Base-by-base conservation (phyloP, 2,888 invertebrate genomes). In the Mystacides longicornis region DNA sequence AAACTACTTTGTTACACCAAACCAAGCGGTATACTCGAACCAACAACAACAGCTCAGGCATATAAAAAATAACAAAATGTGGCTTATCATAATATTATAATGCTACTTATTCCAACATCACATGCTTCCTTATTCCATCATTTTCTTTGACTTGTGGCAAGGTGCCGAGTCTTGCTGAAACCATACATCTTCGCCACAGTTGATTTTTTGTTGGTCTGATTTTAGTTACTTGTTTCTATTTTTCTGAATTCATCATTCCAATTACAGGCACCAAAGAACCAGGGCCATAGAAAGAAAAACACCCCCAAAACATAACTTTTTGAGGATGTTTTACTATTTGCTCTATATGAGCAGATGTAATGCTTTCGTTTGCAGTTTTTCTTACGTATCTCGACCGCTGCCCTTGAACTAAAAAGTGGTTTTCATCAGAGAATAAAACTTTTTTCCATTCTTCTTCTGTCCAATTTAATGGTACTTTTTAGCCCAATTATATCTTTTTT, bases 391-490 rank as follows among this genome's bases (percentile, higher is more conserved):
- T 22, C 23, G 54, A 54, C 27, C 27, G 55, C 22, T 42, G 19
- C 43, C 50, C 56, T 33, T 58, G 49, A 23, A 53, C 56, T 43
- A 16, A 43, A 43, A 43, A 43, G 7, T 43, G 43, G 16, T 11
- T 43, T 43, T 43, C 43, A 43, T 43, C 43, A 14, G 9, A 43
- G 16, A 31, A 59, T 23, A 59, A 59, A 59, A 43, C 51, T 49
- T 43, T 23, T 59, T 46, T 53, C 56, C 51, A n/a, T 60, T 48
- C 3, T 45, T 46, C 33, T 45, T 45, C 54, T 49, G 56, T 51
- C 49, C 56, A 43, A n/a, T n/a, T 5, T 43, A 5, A 43, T 7
- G n/a, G 16, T 43, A 43, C 16, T 43, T 14, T 43, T 16, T 43
- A 16, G 55, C 52, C 52, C 51, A 59, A 58, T 9, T 19, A 7